Percentiles rank a stretch among this genome's conserved stretches.
Evolutionary conservation across 2,888 invertebrate species (phyloP).

Genomic region (Amphipoea oculea): DNA sequence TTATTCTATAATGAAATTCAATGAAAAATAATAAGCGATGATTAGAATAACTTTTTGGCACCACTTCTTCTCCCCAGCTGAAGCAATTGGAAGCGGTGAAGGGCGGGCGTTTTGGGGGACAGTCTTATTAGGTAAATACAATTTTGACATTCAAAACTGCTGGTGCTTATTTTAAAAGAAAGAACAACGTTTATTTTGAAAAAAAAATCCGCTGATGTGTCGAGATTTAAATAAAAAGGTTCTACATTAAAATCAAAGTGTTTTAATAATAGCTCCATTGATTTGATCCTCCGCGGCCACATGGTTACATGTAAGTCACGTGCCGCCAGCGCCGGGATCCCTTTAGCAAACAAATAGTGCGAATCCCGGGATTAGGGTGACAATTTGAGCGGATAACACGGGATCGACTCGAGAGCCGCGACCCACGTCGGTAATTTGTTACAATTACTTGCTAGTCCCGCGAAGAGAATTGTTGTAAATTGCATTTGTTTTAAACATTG

Average conservation of each 20-base stretch:
- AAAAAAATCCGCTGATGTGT: no score
- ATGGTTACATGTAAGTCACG: conserved; percentile 80
- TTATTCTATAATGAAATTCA: background rate
- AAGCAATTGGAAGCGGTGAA: no score
- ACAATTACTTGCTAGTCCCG: conserved; percentile 81
- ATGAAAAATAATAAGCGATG: background rate
- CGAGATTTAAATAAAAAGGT: background rate
- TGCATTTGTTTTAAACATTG: conserved; percentile 51
- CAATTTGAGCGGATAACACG: conserved; percentile 83
- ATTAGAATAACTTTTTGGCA: background rate
- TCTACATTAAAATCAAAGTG: conserved; percentile 9
- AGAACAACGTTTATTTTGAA: background rate
- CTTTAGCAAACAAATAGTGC: conserved; percentile 87
- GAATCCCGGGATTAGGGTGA: conserved; percentile 80
- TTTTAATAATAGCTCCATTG: conserved; percentile 43
- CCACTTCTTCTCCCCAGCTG: no score
- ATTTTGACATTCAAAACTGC: background rate
- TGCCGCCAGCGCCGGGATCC: conserved; percentile 77
- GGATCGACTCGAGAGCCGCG: conserved; percentile 75
- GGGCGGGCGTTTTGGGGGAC: no score
- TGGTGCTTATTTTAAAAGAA: background rate
- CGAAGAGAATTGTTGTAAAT: conserved; percentile 66
- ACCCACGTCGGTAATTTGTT: conserved; percentile 80
- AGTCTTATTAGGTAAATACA: background rate
- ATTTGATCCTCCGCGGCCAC: conserved; percentile 39